A percentile compares a stretch with the other conserved stretches of the same genome.
Conservation (phyloP, 2,797 vertebrate genomes). For the Gorsachius magnificus region DNA sequence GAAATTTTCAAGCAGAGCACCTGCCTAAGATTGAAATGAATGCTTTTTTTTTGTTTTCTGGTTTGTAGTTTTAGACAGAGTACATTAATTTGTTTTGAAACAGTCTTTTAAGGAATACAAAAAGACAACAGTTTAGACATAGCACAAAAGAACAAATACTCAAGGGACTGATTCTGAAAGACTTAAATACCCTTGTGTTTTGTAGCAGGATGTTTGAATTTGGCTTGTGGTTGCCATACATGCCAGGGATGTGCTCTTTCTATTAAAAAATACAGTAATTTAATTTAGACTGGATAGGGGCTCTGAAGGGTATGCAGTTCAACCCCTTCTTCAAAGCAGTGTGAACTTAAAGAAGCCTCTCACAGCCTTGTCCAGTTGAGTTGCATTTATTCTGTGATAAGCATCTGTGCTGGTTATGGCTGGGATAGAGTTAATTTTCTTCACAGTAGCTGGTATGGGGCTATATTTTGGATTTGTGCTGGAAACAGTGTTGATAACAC, state of each 20-base stretch:
- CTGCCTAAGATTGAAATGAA: background rate
- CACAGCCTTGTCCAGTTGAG: background rate
- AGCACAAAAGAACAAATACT: background rate
- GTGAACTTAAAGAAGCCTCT: background rate
- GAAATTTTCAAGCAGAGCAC: background rate
- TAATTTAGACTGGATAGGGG: background rate
- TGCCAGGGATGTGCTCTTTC: background rate
- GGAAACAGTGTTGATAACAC: too few species aligned
- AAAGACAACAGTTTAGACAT: background rate
- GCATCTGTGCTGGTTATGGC: background rate
- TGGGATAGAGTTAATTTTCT: too few species aligned
- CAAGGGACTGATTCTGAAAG: background rate
- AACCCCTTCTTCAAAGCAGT: background rate
- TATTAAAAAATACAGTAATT: background rate
- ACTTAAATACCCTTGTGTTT: background rate
- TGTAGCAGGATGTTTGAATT: background rate
- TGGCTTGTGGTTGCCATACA: background rate
- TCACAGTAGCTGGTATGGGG: too few species aligned
- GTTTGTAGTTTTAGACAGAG: background rate
- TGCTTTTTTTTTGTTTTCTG: background rate
- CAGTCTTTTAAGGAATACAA: background rate
- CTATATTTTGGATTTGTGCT: too few species aligned
- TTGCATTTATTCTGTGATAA: background rate
- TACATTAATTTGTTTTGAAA: background rate
- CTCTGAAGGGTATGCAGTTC: background rate